These are phyloP conservation scores for Xiphophorus maculatus DNA, from an alignment of 2,113 vertebrate genomes.

Conservation along the genomic window DNA sequence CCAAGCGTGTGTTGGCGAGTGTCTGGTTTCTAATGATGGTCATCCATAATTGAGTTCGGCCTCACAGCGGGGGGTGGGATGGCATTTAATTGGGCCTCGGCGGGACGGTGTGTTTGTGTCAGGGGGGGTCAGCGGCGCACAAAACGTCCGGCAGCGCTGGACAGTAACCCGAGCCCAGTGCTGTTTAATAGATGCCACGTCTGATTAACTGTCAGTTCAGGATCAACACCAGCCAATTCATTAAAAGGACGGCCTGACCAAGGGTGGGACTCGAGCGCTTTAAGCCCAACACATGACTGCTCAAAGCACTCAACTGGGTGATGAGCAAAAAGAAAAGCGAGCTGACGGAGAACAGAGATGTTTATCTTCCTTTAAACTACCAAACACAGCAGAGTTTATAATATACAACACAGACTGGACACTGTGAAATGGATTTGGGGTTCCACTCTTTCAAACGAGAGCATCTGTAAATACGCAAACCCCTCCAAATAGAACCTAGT, in stretches of 20 bases:
- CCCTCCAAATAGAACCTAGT: too few species aligned
- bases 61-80: slow-evolving; percentile 34
- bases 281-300: slow-evolving; percentile 22
- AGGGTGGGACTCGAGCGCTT: slow-evolving; percentile 14
- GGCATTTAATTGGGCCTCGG: slow-evolving; percentile 35
- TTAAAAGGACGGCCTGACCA: slow-evolving; percentile 38
- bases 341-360: not conserved
- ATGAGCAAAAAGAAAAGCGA: not conserved
- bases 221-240: slow-evolving; percentile 69
- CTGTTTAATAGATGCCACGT: slow-evolving; percentile 74
- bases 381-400: not conserved
- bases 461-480: too few species aligned
- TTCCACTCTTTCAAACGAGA: too few species aligned
- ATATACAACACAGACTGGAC: not conserved
- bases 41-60: slow-evolving; percentile 76
- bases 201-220: slow-evolving; percentile 71
- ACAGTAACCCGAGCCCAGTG: slow-evolving; percentile 54
- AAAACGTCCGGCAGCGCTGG: slow-evolving; percentile 65
- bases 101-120: slow-evolving; percentile 29
- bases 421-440: too few species aligned
- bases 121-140: slow-evolving; percentile 67
- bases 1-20: slow-evolving; percentile 50
- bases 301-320: not conserved
- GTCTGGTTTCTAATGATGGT: slow-evolving; percentile 81
- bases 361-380: not conserved